Percentiles rank a stretch among this genome's conserved stretches.
phyloP scores from a whole-genome alignment of 2,797 vertebrate species.

The Denticeps clupeoides region DNA sequence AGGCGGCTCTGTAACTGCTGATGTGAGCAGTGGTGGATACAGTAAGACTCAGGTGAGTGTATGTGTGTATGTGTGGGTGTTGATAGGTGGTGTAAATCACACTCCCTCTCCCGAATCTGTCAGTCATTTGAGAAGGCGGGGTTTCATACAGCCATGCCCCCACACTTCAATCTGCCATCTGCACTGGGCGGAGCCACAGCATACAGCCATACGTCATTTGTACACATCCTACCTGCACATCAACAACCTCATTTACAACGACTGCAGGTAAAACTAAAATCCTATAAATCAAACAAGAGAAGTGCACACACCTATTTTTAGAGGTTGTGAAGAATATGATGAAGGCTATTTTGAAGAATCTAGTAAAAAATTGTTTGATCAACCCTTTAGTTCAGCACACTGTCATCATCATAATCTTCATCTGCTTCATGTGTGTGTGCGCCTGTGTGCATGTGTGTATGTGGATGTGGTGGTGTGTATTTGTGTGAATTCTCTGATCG shows the following conservation, averaged over 20 bases:
- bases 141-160: conserved; percentile 85
- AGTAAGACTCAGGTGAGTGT: conserved; percentile 82
- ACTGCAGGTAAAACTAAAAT: conserved; percentile 93
- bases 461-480: neutral
- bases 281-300: too few species aligned
- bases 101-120: neutral
- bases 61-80: too few species aligned
- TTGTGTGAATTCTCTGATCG: neutral
- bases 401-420: too few species aligned
- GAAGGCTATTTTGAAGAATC: too few species aligned
- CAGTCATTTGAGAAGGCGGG: conserved; percentile 95
- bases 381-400: too few species aligned
- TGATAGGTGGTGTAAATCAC: neutral
- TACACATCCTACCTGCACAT: conserved; percentile 86
- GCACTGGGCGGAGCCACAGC: conserved; percentile 78
- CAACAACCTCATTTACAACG: conserved; percentile 95
- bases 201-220: conserved; percentile 80
- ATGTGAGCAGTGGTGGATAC: conserved; percentile 85
- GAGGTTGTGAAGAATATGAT: too few species aligned
- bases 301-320: too few species aligned
- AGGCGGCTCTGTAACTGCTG: conserved; percentile 74
- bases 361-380: too few species aligned
- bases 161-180: conserved; percentile 88
- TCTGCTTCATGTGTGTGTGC: too few species aligned
- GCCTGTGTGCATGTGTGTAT: neutral